These are phyloP conservation scores for Vicugna pacos DNA, from an alignment of 2,113 vertebrate genomes.

Conservation along the genomic window DNA sequence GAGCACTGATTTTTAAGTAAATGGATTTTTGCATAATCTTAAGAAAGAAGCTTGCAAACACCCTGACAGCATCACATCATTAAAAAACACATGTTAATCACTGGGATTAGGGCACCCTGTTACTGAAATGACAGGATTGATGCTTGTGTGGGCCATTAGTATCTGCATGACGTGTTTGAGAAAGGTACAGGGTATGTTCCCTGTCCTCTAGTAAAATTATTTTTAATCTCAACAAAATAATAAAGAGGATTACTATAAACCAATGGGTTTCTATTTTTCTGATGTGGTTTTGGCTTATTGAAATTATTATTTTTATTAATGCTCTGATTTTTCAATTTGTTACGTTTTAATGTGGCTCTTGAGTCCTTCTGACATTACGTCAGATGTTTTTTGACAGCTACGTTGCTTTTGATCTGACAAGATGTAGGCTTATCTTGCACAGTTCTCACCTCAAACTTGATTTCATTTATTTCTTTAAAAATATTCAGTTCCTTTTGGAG, in stretches of 20 bases:
- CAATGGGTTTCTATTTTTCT: neutral
- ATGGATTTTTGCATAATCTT: neutral
- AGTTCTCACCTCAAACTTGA: neutral
- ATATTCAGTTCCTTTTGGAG: neutral
- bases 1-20: neutral
- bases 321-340: neutral
- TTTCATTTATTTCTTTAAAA: neutral
- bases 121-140: neutral
- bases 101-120: neutral
- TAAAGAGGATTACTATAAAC: neutral
- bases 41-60: neutral
- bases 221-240: neutral
- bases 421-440: neutral
- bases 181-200: neutral
- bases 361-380: neutral
- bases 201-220: too few species aligned
- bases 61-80: neutral
- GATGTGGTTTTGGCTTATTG: neutral
- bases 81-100: neutral
- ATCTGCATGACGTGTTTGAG: neutral
- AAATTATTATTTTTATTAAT: neutral
- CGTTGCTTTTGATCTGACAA: neutral
- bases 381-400: neutral
- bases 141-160: neutral
- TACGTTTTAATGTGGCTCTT: neutral